phyloP scores from a whole-genome alignment of 1,140 invertebrate species.

The Trypoxylus dichotomus region DNA sequence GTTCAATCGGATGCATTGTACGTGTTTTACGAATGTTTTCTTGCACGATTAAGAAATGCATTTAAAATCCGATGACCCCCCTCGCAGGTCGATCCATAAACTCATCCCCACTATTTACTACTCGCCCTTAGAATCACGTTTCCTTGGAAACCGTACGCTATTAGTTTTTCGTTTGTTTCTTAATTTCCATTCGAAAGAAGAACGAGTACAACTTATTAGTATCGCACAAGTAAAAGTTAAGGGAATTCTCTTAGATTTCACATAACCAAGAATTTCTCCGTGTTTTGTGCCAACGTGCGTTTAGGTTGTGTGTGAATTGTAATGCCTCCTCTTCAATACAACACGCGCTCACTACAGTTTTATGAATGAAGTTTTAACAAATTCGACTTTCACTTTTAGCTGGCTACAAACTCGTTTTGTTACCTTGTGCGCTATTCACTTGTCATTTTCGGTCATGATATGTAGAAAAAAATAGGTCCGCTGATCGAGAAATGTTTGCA shows the following conservation, averaged over 20 bases:
- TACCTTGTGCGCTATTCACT: not conserved
- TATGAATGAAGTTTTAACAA: conserved; percentile 23
- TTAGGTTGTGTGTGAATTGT: not conserved
- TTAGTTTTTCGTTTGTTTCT: not conserved
- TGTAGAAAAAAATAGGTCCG: not conserved
- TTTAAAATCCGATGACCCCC: conserved; percentile 21
- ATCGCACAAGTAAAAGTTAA: no score
- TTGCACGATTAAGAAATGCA: not conserved
- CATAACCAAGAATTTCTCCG: not conserved
- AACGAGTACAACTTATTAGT: not conserved
- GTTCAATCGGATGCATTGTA: no score
- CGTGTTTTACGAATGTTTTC: not conserved
- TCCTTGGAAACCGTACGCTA: conserved; percentile 9
- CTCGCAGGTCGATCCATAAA: not conserved
- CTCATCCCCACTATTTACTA: conserved; percentile 20
- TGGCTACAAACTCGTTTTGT: not conserved
- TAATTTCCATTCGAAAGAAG: not conserved
- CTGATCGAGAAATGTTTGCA: no score
- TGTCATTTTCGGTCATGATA: not conserved
- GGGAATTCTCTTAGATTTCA: not conserved
- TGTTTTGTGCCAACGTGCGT: not conserved
- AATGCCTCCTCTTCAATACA: not conserved
- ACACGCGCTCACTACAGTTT: not conserved
- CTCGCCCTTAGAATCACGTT: conserved; percentile 18
- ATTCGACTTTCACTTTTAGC: conserved; percentile 1